Evolutionary conservation across 2,797 vertebrate species (phyloP).

Genomic region (Chiloscyllium punctatum): DNA sequence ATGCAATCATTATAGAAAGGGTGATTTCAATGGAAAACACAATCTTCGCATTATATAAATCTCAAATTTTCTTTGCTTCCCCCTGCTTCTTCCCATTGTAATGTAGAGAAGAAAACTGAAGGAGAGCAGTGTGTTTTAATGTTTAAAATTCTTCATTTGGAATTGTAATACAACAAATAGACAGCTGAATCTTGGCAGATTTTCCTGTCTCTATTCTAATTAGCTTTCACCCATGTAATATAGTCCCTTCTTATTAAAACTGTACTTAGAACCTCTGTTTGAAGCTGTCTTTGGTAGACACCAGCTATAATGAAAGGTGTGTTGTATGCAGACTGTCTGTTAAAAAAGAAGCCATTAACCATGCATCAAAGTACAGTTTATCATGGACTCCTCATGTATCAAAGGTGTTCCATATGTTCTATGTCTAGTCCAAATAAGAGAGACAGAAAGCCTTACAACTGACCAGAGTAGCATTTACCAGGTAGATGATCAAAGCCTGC

Average conservation of each 20-base stretch:
- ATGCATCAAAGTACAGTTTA: not conserved
- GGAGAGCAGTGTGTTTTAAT: not conserved
- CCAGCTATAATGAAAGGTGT: slow-evolving; percentile 19
- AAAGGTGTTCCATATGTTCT: not conserved
- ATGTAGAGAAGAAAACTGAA: not conserved
- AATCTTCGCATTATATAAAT: not conserved
- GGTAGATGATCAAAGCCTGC: not conserved
- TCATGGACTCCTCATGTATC: not conserved
- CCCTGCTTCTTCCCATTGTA: not conserved
- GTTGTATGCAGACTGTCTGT: slow-evolving; percentile 15
- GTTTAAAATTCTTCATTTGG: slow-evolving; percentile 4
- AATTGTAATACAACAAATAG: not conserved
- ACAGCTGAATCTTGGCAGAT: not conserved
- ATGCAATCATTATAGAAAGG: not conserved
- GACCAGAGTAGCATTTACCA: not conserved
- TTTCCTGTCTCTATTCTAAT: slow-evolving; percentile 30
- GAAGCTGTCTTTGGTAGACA: not conserved
- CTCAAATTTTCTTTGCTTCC: not conserved
- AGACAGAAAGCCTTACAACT: not conserved
- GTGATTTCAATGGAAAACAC: not conserved
- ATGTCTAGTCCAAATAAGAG: not conserved
- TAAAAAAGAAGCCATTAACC: not conserved
- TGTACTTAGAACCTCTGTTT: not conserved
- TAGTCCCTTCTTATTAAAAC: slow-evolving; percentile 1
- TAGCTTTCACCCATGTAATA: slow-evolving; percentile 22